Evolutionary conservation across 2,888 invertebrate genomes (phyloP).

Genomic region (Minunthozetes semirufus): DNA sequence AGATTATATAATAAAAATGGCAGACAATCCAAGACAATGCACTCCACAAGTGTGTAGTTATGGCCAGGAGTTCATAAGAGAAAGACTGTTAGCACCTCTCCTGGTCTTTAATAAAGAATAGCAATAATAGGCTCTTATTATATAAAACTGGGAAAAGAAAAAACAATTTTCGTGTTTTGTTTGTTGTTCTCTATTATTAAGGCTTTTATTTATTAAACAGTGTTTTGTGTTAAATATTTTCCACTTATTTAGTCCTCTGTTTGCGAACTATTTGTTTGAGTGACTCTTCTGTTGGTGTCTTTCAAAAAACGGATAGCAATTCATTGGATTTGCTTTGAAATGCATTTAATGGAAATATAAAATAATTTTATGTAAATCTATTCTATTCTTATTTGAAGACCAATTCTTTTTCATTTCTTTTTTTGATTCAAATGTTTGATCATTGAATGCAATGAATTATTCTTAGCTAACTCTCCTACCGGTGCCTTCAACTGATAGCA

Average conservation of each 20-base stretch:
- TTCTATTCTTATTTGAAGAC: background rate
- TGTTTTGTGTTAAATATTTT: background rate
- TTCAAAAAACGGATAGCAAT: background rate
- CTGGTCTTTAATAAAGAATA: background rate
- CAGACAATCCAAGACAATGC: background rate
- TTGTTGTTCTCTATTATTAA: background rate
- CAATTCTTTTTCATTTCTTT: too few relatives aligned
- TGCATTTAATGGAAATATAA: background rate
- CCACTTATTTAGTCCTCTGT: background rate
- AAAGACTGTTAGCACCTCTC: background rate
- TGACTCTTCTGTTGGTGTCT: background rate
- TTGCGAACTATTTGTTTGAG: background rate
- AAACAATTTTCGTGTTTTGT: background rate
- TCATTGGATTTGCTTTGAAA: background rate
- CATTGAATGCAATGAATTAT: too few relatives aligned
- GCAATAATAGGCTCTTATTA: background rate
- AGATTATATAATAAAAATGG: slow-evolving; percentile 20
- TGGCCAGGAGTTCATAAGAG: background rate
- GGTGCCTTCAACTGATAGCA: slow-evolving; percentile 22
- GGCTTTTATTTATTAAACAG: background rate
- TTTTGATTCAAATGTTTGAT: background rate
- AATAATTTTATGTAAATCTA: slow-evolving; percentile 6
- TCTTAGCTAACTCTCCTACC: background rate
- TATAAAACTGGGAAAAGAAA: background rate
- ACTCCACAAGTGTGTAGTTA: background rate